Evolutionary conservation across 2,113 vertebrate genomes (phyloP), one percentile per base, ranked within the genome.

Genomic region (Rhizomys pruinosus): DNA sequence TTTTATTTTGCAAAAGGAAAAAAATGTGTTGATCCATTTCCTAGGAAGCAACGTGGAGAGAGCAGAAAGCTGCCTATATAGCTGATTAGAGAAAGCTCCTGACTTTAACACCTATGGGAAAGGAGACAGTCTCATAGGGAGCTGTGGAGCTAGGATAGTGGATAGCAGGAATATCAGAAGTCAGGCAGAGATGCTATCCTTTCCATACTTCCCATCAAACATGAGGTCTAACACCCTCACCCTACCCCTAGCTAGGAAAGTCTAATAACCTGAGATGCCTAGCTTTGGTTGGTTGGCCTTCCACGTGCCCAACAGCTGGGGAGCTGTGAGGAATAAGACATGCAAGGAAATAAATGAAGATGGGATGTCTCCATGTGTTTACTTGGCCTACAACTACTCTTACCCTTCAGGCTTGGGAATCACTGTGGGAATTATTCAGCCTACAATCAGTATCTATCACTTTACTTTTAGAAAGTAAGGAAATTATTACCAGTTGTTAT

Each of bases 1-100:
- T 94, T 94, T 59, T 72, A 25, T 52, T 87, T 84, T 81, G 64
- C 23, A 77, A 55, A 63, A 20, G 1, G 11, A 84, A 95, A 74
- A 34, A 25, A 29, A 29, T 34, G 16, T 1, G 6, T 5, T 69
- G 16, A 32, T 91, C 68, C 80, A 39, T 13, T 76, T 34, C n/a
- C 44, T 72, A 27, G n/a, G n/a, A 92, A 66, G 3, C 6, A 10
- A 63, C 29, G 82, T 76, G n/a, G 20, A n/a, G 77, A 57, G 8
- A n/a, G 57, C 39, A 84, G 63, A 91, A 44, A 89, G 16, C 47
- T 47, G 34, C 17, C 13, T 9, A 13, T 4, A 27, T 42, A 78
- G 32, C 44, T 92, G 44, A 55, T 7, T 55, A 32, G 23, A 19
- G 19, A 61, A 29, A 34, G 6, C 2, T 15, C 2, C 73, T 34